Base-by-base conservation (phyloP, 2,888 invertebrate genomes). In the Hirtodrosophila confusa region DNA sequence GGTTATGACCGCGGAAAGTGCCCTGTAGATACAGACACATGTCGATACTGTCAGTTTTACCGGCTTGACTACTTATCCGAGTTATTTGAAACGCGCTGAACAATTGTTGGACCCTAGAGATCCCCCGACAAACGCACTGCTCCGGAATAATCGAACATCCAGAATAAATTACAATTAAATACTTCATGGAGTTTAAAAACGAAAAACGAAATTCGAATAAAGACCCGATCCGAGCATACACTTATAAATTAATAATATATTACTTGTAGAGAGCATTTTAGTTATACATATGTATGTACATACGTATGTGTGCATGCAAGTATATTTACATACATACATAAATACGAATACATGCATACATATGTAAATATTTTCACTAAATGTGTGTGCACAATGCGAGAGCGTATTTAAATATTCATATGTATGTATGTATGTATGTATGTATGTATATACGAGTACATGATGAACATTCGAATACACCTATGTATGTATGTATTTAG, bases 311-410 rank as follows among this genome's bases (percentile, higher is more conserved):
- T 29, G 24, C 17, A 27, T 47, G 35, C 12, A 48, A 29, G 33
- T 43, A 41, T 53, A 40, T 53, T 17, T 31, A 31, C 29, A 24
- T 39, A 49, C 12, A 27, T 36, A 35, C 24, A 31, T 47, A 40
- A 29, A 35, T 56, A 53, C 41, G 24, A 55, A 54, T 33, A 39
- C 49, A 39, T 33, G 27, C 17, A 40, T 37, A 40, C 44, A 12
- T 48, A 12, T 47, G 12, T 29, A 11, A 62, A 37, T 44, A 58
- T 51, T 39, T 58, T 58, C 43, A 44, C 36, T 44, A 37, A 44
- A 37, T 45, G 37, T 48, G 23, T 33, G 54, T 44, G 58, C 37
- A 37, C 27, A 43, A 39, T 10, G 36, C 23, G 41, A 45, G 47
- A 65, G 49, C 24, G 37, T 47, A 50, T 55, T 51, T 49, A 45